Conservation (phyloP, 2,113 vertebrate genomes). For the Mastomys coucha region DNA sequence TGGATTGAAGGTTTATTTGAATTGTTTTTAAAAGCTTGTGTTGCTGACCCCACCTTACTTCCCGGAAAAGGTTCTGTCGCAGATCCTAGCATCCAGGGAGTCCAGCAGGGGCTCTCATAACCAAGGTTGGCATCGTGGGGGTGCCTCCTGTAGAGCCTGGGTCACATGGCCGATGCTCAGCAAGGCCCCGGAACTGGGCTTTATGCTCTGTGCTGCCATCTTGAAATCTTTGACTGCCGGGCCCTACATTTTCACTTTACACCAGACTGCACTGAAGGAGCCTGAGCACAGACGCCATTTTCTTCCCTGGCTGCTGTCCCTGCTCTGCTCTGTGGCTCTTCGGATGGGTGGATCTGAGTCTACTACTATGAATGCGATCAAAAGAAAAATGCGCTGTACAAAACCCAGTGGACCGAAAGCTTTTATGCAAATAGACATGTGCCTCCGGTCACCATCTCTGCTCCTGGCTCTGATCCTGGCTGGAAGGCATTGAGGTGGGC, state of each 20-base stretch:
- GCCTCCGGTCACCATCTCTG: background rate
- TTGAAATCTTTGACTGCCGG: background rate
- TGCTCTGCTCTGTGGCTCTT: background rate
- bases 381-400: background rate
- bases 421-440: background rate
- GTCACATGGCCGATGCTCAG: accelerated
- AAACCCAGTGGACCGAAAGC: background rate
- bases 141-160: too few relatives aligned
- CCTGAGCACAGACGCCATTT: background rate
- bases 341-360: background rate
- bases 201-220: background rate
- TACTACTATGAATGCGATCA: background rate
- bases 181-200: background rate
- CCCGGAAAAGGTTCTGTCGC: background rate
- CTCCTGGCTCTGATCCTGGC: background rate
- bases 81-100: background rate
- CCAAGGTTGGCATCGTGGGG: background rate
- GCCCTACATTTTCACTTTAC: background rate
- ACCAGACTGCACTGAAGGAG: background rate
- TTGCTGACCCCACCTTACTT: background rate
- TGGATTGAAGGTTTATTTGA: background rate
- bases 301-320: background rate
- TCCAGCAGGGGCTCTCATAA: background rate
- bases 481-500: too few relatives aligned
- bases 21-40: background rate